Evolutionary conservation across 2,888 invertebrate genomes (phyloP).

Genomic region (Trichogramma dendrolimi): DNA sequence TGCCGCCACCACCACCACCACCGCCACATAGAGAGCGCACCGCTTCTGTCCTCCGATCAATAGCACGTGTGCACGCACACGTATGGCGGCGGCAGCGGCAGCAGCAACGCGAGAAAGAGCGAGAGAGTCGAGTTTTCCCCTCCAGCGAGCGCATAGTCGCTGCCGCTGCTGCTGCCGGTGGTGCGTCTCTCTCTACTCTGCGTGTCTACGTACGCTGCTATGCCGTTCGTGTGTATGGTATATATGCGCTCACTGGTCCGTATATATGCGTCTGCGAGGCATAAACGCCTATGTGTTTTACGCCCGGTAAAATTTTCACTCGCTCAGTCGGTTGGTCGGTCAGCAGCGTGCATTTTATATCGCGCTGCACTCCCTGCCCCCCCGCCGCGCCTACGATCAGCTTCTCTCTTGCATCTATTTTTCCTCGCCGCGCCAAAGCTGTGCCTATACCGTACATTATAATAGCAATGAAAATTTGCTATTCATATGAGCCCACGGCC

Average conservation of each 20-base stretch:
- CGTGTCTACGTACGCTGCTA: too few species aligned
- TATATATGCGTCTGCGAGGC: not conserved
- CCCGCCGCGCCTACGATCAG: too few species aligned
- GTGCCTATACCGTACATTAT: too few species aligned
- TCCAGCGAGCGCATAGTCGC: too few species aligned
- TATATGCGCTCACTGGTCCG: not conserved
- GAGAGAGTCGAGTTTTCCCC: not conserved
- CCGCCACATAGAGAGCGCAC: conserved; percentile 2
- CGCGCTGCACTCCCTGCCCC: too few species aligned
- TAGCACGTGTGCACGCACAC: conserved; percentile 49
- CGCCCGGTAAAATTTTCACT: conserved; percentile 16
- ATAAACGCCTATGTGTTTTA: not conserved
- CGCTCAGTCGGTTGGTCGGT: conserved; percentile 14
- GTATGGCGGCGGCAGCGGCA: conserved; percentile 1
- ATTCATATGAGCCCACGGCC: too few species aligned
- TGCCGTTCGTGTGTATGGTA: not conserved
- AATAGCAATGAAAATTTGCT: too few species aligned
- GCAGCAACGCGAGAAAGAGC: not conserved
- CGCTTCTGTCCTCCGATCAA: conserved; percentile 43
- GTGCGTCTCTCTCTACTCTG: too few species aligned
- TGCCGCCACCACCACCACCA: not conserved
- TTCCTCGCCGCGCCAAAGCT: too few species aligned
- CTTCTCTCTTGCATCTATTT: too few species aligned
- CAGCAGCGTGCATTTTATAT: too few species aligned
- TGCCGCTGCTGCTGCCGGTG: too few species aligned